Conservation (phyloP, 2,797 vertebrate species). For the Octomys mimax region DNA sequence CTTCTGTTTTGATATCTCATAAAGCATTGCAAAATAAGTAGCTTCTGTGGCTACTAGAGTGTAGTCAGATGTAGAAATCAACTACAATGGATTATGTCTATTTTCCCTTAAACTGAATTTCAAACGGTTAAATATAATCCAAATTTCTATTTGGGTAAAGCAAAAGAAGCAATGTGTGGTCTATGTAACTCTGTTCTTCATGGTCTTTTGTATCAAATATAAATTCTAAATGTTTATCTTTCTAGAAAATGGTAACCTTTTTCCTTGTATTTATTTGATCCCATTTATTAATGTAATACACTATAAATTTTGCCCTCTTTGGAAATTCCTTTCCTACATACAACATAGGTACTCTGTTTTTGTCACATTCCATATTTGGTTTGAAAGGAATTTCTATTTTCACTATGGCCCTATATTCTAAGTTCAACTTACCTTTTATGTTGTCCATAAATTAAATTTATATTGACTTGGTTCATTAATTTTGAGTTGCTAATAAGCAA, state of each 20-base stretch:
- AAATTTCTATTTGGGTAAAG: background rate
- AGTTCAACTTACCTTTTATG: background rate
- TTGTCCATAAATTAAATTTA: background rate
- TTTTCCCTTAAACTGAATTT: background rate
- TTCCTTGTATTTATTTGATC: background rate
- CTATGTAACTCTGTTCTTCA: background rate
- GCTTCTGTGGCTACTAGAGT: background rate
- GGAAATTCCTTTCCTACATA: background rate
- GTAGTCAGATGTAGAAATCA: background rate
- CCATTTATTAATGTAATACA: background rate
- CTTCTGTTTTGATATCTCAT: background rate
- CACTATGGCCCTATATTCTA: background rate
- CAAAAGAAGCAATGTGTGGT: background rate
- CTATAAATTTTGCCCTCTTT: background rate
- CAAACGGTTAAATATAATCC: background rate
- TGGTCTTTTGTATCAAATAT: background rate
- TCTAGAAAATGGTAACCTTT: background rate
- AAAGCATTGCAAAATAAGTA: background rate
- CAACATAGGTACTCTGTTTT: background rate
- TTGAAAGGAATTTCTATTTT: background rate
- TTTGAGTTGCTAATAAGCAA: background rate
- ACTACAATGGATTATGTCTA: background rate
- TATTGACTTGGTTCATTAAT: background rate
- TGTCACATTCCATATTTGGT: background rate
- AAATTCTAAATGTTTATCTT: background rate